Base-by-base conservation (phyloP, 2,797 vertebrate genomes). In the Oryzias sinensis region DNA sequence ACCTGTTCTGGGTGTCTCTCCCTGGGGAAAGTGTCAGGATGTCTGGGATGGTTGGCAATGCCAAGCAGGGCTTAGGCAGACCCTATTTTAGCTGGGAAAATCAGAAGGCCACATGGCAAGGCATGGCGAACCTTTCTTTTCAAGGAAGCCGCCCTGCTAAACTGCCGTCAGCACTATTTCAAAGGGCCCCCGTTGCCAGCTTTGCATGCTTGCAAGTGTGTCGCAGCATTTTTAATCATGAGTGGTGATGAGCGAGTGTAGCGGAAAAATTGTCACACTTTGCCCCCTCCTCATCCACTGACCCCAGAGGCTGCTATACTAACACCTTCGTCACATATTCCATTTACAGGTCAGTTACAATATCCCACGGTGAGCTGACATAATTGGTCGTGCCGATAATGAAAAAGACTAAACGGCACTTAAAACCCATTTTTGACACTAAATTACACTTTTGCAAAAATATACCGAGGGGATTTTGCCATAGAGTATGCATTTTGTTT, bases 81-180 rank as follows among this genome's bases (percentile, higher is more conserved):
- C 89, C 90, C 89, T 92, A 90, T 92, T 93, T 92, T 93, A 92
- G 92, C 89, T 88, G 88, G 90, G 90, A 92, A 93, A 92, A 90
- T 91, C 90, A 90, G 87, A 88, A 90, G 90, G 89, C 89, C 89
- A 81, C 84, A 89, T 90, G 90, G 87, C 76, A 83, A 88, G 88
- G 87, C 91, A 85, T 86, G 84, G 86, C 84, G 87, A 84, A 87
- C 84, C 88, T 88, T 87, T 85, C 90, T 90, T 91, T 93, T 93
- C 91, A 92, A 90, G 90, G 89, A 84, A 82, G 90, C 89, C 85
- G 86, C 79, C 66, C 75, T 47, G 43, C 81, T 85, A 83, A 87
- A 86, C 83, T 81, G 86, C 81, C 83, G 74, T 92, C 91, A 91
- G 91, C 91, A 91, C 78, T 91, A 90, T 92, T 92, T 91, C 87